These are phyloP conservation scores for Monodelphis domestica DNA, from an alignment of 2,797 vertebrate species.

Conservation along the genomic window DNA sequence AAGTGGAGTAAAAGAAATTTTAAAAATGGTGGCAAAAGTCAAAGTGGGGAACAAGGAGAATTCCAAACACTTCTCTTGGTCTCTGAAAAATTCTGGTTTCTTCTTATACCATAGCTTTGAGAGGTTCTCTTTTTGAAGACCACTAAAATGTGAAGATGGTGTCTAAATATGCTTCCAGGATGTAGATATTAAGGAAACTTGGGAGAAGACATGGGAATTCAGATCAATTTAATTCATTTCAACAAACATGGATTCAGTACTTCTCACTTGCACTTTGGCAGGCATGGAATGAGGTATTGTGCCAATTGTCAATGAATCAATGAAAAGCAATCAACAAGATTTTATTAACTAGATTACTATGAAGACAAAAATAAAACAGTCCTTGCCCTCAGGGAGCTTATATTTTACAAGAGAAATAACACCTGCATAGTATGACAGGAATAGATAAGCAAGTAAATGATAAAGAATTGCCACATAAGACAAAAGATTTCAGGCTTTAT, in stretches of 20 bases:
- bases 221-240: background rate
- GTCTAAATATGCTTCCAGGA: background rate
- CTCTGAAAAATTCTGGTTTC: background rate
- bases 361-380: background rate
- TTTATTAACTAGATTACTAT: background rate
- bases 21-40: background rate
- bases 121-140: background rate
- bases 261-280: background rate
- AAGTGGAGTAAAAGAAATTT: background rate
- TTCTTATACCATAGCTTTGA: background rate
- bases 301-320: background rate
- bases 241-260: background rate
- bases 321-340: background rate
- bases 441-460: background rate
- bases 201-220: background rate
- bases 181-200: background rate
- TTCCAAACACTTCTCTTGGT: background rate
- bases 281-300: background rate
- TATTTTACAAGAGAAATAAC: background rate
- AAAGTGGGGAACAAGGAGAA: background rate
- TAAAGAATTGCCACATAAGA: background rate
- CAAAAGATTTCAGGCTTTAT: background rate
- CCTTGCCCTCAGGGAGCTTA: background rate
- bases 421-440: background rate
- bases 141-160: background rate